Percentiles rank a stretch among this genome's conserved stretches.
Evolutionary conservation across 2,888 invertebrate species (phyloP).

Genomic region (Crocallis elinguaria): DNA sequence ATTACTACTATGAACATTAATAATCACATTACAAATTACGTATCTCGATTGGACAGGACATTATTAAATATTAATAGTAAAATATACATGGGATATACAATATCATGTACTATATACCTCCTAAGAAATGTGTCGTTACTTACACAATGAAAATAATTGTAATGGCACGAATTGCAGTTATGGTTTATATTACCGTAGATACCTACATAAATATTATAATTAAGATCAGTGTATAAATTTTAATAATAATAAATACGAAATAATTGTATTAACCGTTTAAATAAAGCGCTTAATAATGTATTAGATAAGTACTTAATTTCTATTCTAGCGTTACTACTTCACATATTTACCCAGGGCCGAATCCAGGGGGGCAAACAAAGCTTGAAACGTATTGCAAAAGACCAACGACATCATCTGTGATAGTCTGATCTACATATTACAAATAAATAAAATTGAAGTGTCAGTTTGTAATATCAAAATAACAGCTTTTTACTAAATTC

Average conservation of each 20-base stretch:
- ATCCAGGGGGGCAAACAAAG: conserved; percentile 4
- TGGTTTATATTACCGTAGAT: conserved; percentile 34
- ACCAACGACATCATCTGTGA: neutral
- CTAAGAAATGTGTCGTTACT: too few species aligned
- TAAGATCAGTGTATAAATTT: neutral
- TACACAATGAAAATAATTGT: too few species aligned
- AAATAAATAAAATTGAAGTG: too few species aligned
- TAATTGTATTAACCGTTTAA: too few species aligned
- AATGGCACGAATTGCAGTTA: too few species aligned
- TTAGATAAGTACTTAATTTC: neutral
- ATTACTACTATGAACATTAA: conserved; percentile 12
- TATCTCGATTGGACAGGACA: conserved; percentile 50
- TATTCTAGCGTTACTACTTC: conserved; percentile 10
- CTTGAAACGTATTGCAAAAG: neutral
- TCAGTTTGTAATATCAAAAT: too few species aligned
- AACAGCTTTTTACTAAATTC: too few species aligned
- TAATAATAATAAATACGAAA: neutral
- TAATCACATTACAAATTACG: conserved; percentile 55
- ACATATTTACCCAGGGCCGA: conserved; percentile 1
- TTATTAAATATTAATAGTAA: conserved; percentile 15
- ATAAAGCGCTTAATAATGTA: too few species aligned
- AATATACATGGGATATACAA: too few species aligned
- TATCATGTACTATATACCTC: too few species aligned
- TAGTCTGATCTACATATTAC: too few species aligned
- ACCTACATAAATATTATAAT: neutral